These are phyloP conservation scores for Tipula confusa DNA, from an alignment of 2,888 invertebrate genomes.

Conservation along the genomic window DNA sequence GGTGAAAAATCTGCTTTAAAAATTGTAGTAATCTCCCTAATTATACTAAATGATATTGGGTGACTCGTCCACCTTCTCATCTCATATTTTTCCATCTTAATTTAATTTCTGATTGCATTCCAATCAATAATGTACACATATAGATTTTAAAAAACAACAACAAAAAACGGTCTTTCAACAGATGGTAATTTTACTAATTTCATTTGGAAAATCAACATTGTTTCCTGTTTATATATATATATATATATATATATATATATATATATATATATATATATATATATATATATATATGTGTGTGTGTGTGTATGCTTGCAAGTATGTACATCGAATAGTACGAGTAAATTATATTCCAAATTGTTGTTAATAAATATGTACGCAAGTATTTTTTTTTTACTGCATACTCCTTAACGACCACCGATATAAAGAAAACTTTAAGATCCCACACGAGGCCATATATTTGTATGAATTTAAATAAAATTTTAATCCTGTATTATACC, in stretches of 20 bases:
- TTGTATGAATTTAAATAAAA: background rate
- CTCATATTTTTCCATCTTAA: background rate
- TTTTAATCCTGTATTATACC: too few species aligned
- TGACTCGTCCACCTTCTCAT: background rate
- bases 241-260: too few species aligned
- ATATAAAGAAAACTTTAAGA: background rate
- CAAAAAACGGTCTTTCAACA: background rate
- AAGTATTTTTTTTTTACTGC: background rate
- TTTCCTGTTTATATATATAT: background rate
- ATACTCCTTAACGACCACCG: background rate
- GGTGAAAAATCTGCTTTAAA: background rate
- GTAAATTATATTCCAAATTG: background rate
- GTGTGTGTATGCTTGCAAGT: too few species aligned
- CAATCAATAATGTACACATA: background rate
- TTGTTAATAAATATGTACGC: background rate
- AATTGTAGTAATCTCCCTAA: background rate
- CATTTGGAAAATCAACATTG: background rate
- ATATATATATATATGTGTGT: too few species aligned
- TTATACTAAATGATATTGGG: background rate
- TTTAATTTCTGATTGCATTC: background rate
- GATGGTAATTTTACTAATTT: slow-evolving; percentile 20
- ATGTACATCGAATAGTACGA: background rate
- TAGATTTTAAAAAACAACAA: background rate
- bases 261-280: too few species aligned
- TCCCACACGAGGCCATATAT: slow-evolving; percentile 8